Evolutionary conservation across 2,113 vertebrate species (phyloP), one percentile per base, ranked within the genome.

Genomic region (Microcebus tavaratra): DNA sequence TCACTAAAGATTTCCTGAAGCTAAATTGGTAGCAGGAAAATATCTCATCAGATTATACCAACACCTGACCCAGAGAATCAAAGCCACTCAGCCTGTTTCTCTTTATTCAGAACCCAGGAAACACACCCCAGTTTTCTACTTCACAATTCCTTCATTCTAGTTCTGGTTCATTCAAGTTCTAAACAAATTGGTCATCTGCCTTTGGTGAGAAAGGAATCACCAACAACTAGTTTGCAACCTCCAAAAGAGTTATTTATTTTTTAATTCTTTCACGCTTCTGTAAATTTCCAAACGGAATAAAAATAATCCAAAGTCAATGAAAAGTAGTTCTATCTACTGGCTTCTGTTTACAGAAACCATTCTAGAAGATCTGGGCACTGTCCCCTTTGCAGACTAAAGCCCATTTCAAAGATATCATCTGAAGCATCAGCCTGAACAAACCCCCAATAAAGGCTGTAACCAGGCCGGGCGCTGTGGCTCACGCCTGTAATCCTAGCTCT

Each of bases 161-260:
- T 68, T 95, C 79, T 78, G 85, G 18, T 97, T 97, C 50, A 94
- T 80, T 88, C 86, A 88, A 80, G n/a, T 91, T 91, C 82, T 90
- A 72, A 93, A 95, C 36, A 80, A 95, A 73, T 36, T 65, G 31
- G 21, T 70, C 42, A 89, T 48, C 65, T 59, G 57, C 75, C 65
- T 88, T 34, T 65, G 45, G 55, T 67, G 61, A 94, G 31, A 91
- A 42, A 93, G 11, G 53, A 75, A 82, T 90, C 65, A 81, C 34
- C 39, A 84, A 82, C 8, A 72, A 88, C 75, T 84, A 48, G 36
- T 87, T 72, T 53, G 45, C 13, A 91, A 96, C 18, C 39, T 34
- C 23, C 50, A 86, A 96, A 76, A 80, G 39, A 48, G 11, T 3
- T 70, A 36, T 90, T 78, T 75, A 2, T 68, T 36, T 42, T 4